phyloP scores from a whole-genome alignment of 2,113 vertebrate genomes.

The Amazona vittata region DNA sequence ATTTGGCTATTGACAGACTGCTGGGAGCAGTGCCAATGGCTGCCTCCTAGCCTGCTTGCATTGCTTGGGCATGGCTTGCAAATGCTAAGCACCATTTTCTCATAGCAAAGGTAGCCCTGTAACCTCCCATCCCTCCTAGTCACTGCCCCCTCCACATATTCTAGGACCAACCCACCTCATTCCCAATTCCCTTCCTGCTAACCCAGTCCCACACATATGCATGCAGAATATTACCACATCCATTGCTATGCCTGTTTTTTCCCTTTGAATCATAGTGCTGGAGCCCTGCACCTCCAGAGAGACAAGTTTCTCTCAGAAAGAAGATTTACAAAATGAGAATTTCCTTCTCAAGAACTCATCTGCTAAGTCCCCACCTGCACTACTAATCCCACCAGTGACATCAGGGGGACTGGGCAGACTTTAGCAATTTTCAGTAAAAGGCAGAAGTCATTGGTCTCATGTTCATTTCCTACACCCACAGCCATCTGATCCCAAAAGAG shows the following conservation, averaged over 20 bases:
- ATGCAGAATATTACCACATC: neutral
- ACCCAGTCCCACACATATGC: rapidly evolving
- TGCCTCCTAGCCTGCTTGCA: neutral
- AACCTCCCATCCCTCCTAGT: neutral
- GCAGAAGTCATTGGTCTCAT: neutral
- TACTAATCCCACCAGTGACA: constrained; percentile 26
- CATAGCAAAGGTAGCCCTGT: neutral
- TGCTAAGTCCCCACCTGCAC: constrained; percentile 1
- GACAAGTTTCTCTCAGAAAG: constrained; percentile 36
- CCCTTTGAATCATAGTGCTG: neutral
- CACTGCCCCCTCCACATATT: neutral
- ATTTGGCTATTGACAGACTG: neutral
- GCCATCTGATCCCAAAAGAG: neutral
- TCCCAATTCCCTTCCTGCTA: neutral
- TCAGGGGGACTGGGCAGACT: neutral
- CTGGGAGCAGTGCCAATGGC: rapidly evolving
- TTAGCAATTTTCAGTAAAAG: neutral
- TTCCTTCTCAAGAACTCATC: constrained; percentile 18
- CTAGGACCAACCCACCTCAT: neutral
- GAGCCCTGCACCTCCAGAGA: neutral
- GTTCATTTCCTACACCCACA: neutral
- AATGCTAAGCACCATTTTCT: neutral
- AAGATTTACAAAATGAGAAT: constrained; percentile 43
- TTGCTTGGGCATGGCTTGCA: neutral
- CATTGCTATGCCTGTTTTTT: neutral